Evolutionary conservation across 1,140 invertebrate genomes (phyloP).

Genomic region (Holotrichia oblita): DNA sequence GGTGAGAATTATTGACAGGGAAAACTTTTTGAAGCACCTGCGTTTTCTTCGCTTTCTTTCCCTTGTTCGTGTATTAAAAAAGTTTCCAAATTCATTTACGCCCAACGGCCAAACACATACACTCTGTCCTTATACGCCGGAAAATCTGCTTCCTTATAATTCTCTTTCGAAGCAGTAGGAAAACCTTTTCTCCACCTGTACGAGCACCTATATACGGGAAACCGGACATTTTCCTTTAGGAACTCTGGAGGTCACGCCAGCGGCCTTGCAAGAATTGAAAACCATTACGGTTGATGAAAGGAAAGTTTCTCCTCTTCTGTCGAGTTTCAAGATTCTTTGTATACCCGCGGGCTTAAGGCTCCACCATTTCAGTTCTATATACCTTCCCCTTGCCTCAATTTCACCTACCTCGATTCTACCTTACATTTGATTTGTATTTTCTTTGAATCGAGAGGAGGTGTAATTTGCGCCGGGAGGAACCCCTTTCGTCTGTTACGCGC

Average conservation of each 20-base stretch:
- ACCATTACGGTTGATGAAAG: conserved; percentile 61
- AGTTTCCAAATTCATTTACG: conserved; percentile 36
- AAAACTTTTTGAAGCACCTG: conserved; percentile 27
- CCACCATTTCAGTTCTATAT: conserved; percentile 45
- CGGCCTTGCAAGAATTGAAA: conserved; percentile 59
- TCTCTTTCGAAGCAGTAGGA: not conserved
- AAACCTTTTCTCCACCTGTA: conserved; percentile 26
- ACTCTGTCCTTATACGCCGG: not conserved
- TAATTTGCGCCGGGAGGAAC: conserved; percentile 45
- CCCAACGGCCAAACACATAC: conserved; percentile 23
- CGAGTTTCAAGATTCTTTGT: conserved; percentile 57
- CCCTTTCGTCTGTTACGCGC: conserved; percentile 8
- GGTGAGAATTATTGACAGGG: conserved; percentile 35
- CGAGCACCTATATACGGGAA: not conserved
- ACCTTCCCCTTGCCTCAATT: not conserved
- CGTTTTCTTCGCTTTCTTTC: conserved; percentile 25
- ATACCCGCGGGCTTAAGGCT: conserved; percentile 50
- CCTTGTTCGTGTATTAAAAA: conserved; percentile 28
- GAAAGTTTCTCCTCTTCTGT: conserved; percentile 55
- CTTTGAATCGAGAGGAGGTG: conserved; percentile 38
- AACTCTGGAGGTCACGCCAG: conserved; percentile 54
- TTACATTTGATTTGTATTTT: conserved; percentile 58
- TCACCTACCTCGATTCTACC: conserved; percentile 22
- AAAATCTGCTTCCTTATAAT: conserved; percentile 14
- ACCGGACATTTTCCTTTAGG: conserved; percentile 30